phyloP scores from a whole-genome alignment of 2,888 invertebrate genomes.

The Rhingia campestris region DNA sequence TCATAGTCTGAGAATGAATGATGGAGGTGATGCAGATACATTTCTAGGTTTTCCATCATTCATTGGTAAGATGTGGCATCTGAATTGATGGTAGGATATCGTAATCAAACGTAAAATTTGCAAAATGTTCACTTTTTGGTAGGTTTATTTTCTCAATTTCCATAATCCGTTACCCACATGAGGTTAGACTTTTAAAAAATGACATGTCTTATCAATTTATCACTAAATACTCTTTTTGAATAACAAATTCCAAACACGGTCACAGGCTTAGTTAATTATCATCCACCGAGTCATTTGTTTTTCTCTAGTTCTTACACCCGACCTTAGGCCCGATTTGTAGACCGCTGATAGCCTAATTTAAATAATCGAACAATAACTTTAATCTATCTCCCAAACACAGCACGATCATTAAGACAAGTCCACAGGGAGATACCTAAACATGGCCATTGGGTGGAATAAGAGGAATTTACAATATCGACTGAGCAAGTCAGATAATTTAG shows the following conservation, averaged over 20 bases:
- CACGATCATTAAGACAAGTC: too few species aligned
- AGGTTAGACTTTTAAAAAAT: too few species aligned
- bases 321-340: neutral
- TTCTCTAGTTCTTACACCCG: neutral
- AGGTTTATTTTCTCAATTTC: too few species aligned
- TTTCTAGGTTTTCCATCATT: neutral
- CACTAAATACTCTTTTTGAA: too few species aligned
- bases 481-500: too few species aligned
- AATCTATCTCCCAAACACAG: too few species aligned
- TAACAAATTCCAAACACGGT: neutral
- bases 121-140: neutral
- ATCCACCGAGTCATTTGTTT: neutral
- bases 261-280: neutral
- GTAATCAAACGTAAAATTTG: neutral
- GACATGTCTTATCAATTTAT: too few species aligned
- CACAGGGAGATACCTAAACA: too few species aligned
- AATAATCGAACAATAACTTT: slow-evolving; percentile 10
- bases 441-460: too few species aligned
- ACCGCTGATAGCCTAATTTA: slow-evolving; percentile 19
- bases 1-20: neutral
- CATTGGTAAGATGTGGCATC: neutral
- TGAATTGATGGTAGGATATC: neutral
- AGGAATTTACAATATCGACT: too few species aligned
- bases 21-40: neutral
- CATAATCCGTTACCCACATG: too few species aligned